These are phyloP conservation scores for Chamaea fasciata DNA, from an alignment of 2,113 vertebrate species.

Conservation along the genomic window DNA sequence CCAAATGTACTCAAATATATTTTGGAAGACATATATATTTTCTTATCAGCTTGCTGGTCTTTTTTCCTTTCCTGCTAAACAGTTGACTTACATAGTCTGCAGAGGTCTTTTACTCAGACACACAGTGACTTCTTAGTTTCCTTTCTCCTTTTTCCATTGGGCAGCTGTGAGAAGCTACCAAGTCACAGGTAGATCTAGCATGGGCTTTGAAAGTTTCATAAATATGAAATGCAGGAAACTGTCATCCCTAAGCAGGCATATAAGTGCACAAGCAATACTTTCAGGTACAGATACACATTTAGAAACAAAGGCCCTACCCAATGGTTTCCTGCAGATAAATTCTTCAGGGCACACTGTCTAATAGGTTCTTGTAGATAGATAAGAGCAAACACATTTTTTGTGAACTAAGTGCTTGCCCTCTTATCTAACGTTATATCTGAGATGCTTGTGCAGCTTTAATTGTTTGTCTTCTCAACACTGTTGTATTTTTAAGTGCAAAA, in stretches of 20 bases:
- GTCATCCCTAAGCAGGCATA: background rate
- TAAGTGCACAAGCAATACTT: background rate
- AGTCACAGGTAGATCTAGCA: background rate
- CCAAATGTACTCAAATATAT: background rate
- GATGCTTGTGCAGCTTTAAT: background rate
- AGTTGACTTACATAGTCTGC: background rate
- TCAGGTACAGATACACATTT: background rate
- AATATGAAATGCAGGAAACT: background rate
- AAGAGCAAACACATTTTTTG: background rate
- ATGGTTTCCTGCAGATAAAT: background rate
- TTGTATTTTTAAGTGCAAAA: background rate
- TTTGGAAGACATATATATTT: background rate
- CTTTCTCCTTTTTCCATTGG: background rate
- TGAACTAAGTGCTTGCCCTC: background rate
- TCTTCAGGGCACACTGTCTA: background rate
- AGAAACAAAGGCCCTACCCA: background rate
- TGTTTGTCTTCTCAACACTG: background rate
- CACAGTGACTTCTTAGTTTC: background rate
- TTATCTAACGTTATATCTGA: background rate
- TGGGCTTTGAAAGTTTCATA: background rate
- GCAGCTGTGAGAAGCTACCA: background rate
- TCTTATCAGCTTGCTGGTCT: background rate
- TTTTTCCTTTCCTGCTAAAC: background rate
- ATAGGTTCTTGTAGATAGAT: background rate
- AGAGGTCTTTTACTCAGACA: background rate